Percentiles rank a stretch among this genome's conserved stretches.
Evolutionary conservation across 2,888 invertebrate genomes (phyloP).

Genomic region (Bruchidius siliquastri): DNA sequence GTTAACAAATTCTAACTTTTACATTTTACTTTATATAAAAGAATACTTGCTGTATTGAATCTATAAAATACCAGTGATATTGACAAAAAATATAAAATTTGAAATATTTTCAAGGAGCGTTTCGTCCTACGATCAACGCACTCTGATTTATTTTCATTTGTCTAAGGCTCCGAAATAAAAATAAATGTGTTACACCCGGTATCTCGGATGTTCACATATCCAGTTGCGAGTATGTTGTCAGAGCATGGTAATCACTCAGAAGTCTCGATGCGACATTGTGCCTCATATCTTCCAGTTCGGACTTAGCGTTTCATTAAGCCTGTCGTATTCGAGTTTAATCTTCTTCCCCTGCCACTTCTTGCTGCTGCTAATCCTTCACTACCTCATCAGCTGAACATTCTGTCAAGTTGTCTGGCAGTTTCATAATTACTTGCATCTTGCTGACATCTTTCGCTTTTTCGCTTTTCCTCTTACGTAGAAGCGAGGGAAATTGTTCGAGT

Average conservation of each 20-base stretch:
- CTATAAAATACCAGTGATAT: no score
- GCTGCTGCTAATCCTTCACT: not conserved
- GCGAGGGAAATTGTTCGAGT: no score
- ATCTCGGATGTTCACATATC: not conserved
- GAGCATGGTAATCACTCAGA: not conserved
- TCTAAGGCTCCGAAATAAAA: no score
- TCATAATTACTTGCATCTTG: not conserved
- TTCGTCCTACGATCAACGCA: no score
- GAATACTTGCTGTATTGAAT: no score
- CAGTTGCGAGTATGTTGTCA: not conserved
- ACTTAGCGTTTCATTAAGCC: not conserved
- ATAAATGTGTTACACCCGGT: no score
- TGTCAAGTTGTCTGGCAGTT: not conserved
- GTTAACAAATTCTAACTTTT: no score
- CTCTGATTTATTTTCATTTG: no score
- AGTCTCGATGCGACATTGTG: not conserved
- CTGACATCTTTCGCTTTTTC: not conserved
- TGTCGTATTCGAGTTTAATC: not conserved
- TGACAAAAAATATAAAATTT: no score
- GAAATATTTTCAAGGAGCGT: no score
- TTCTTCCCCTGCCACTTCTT: not conserved
- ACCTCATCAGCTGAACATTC: not conserved
- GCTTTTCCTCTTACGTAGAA: no score
- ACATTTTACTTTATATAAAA: no score
- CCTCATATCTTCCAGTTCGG: not conserved